Evolutionary conservation across 2,113 vertebrate genomes (phyloP).

Genomic region (Aptenodytes patagonicus): DNA sequence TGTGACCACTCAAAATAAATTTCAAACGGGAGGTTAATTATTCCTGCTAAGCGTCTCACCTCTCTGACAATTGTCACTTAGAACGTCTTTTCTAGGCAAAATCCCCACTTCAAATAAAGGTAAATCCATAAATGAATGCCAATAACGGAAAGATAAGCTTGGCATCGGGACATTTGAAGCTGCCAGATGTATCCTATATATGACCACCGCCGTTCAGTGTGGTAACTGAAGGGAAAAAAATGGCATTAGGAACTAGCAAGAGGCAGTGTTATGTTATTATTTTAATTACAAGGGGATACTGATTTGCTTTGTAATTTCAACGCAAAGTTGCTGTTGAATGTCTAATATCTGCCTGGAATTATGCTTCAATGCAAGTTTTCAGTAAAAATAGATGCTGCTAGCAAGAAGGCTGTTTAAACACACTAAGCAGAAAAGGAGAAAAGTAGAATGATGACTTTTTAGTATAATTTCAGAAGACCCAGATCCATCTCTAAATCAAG

Average conservation of each 20-base stretch:
- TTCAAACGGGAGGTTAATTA: neutral
- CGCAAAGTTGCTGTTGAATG: neutral
- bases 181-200: conserved; percentile 14
- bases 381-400: neutral
- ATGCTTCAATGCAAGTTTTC: neutral
- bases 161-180: conserved; percentile 31
- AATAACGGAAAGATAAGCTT: neutral
- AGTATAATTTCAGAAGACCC: neutral
- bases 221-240: conserved; percentile 14
- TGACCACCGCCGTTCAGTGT: conserved; percentile 38
- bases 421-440: neutral
- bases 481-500: neutral
- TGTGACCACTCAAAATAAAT: neutral
- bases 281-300: conserved; percentile 37
- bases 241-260: conserved; percentile 14
- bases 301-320: conserved; percentile 28
- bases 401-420: neutral
- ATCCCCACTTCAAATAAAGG: neutral
- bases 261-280: conserved; percentile 7
- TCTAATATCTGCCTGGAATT: conserved; percentile 21
- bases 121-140: conserved; percentile 6
- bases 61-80: neutral
- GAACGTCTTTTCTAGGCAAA: neutral
- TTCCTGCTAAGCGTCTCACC: neutral
- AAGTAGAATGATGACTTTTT: neutral